phyloP scores from a whole-genome alignment of 1,140 invertebrate genomes.

The Ruditapes philippinarum region DNA sequence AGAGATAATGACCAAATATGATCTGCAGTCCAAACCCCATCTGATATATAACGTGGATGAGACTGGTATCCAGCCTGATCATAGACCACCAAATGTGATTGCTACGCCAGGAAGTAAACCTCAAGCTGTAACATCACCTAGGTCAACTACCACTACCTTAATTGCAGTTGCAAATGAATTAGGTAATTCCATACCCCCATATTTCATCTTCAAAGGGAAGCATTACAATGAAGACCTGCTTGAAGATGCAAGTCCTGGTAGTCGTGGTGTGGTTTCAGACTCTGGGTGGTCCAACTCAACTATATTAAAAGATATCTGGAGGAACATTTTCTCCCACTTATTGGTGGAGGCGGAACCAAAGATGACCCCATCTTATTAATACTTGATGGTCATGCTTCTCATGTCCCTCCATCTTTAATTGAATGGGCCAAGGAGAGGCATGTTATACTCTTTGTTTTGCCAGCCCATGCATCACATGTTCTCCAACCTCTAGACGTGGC shows the following conservation, averaged over 20 bases:
- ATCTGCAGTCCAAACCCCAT: background rate
- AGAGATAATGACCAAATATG: background rate
- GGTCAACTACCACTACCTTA: conserved; percentile 11
- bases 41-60: conserved; percentile 10
- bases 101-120: background rate
- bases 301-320: conserved; percentile 20
- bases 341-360: background rate
- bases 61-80: conserved; percentile 34
- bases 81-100: conserved; percentile 25
- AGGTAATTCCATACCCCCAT: background rate
- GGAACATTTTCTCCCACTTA: conserved; percentile 7
- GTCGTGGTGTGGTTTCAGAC: background rate
- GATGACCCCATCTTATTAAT: background rate
- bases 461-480: conserved; percentile 29
- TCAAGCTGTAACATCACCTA: background rate
- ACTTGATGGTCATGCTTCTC: conserved; percentile 22
- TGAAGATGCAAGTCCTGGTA: background rate
- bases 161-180: background rate
- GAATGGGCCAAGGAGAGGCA: conserved; percentile 23
- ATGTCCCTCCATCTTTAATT: background rate
- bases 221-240: background rate
- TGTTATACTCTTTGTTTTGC: conserved; percentile 34
- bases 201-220: background rate
- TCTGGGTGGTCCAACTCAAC: background rate
- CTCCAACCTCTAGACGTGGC: conserved; percentile 23